Evolutionary conservation across 2,888 invertebrate genomes (phyloP).

Genomic region (Drosophila aldrichi): DNA sequence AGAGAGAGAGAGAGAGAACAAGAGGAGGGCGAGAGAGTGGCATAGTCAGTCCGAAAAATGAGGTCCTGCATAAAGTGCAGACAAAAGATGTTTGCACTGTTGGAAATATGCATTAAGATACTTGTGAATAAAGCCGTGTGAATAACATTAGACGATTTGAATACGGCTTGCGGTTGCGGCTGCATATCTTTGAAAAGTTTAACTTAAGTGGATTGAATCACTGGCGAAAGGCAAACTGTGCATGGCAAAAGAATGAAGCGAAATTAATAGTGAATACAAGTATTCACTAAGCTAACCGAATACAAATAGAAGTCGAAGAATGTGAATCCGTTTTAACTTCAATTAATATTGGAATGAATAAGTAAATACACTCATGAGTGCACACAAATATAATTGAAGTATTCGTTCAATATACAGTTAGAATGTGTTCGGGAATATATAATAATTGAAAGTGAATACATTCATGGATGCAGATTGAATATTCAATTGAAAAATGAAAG

Average conservation of each 20-base stretch:
- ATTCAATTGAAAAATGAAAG: background rate
- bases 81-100: conserved; percentile 31
- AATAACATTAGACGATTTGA: conserved; percentile 29
- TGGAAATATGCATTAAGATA: conserved; percentile 44
- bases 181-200: conserved; percentile 3
- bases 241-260: conserved; percentile 6
- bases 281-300: background rate
- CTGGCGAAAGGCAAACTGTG: conserved; percentile 9
- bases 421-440: too few species aligned
- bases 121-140: conserved; percentile 43
- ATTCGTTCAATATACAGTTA: too few species aligned
- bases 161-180: conserved; percentile 5
- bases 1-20: conserved; percentile 12
- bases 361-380: background rate
- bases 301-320: background rate
- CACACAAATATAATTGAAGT: too few species aligned
- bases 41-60: conserved; percentile 30
- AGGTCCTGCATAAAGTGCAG: conserved; percentile 43
- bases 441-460: too few species aligned
- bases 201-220: conserved; percentile 46
- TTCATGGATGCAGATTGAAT: background rate
- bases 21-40: conserved; percentile 5
- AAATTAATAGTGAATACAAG: conserved; percentile 2
- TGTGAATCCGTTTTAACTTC: background rate
- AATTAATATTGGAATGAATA: conserved; percentile 1